Evolutionary conservation across 2,797 vertebrate genomes (phyloP), one percentile per base, ranked within the genome.

Genomic region (Gymnodraco acuticeps): DNA sequence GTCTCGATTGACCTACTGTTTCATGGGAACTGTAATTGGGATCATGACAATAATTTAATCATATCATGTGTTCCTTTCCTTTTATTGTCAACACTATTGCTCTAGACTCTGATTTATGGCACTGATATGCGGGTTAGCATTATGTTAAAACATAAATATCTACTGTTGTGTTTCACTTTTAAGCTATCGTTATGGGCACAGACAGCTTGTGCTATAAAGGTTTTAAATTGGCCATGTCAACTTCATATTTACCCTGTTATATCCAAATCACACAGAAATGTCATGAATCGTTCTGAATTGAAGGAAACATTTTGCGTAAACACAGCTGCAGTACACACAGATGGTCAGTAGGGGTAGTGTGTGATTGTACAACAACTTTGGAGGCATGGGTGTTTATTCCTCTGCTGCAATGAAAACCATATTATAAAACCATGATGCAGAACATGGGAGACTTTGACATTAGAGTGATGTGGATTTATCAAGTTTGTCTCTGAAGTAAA

Each of bases 291-390:
- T 63, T 31, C 2, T 53, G 3, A 54, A 67, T 64, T 45, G n/a
- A 61, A 64, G 41, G 20, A 33, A 48, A 48, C 13, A 9, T 63
- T 73, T 51, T 77, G 64, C 65, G 68, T 58, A 19, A 50, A 23
- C 16, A 70, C 38, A 75, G 62, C 52, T 69, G 81, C 71, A 83
- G 33, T 73, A 11, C 10, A 46, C 23, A 58, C 59, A 23, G 23
- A 45, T 75, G 82, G 45, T 84, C 91, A 81, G 46, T 73, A 73
- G 92, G 90, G 90, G 87, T 53, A 59, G 78, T 89, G 84, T 86
- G 78, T 84, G 88, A 73, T 83, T 83, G 87, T 64, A 67, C 62
- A 88, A 74, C 63, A 62, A 84, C 64, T 82, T 87, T 58, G 59
- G 47, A 75, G 60, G n/a, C 43, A 38, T 59, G 14, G 50, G 31